Conservation (phyloP, 2,113 vertebrate genomes). For the Thamnophis sirtalis region DNA sequence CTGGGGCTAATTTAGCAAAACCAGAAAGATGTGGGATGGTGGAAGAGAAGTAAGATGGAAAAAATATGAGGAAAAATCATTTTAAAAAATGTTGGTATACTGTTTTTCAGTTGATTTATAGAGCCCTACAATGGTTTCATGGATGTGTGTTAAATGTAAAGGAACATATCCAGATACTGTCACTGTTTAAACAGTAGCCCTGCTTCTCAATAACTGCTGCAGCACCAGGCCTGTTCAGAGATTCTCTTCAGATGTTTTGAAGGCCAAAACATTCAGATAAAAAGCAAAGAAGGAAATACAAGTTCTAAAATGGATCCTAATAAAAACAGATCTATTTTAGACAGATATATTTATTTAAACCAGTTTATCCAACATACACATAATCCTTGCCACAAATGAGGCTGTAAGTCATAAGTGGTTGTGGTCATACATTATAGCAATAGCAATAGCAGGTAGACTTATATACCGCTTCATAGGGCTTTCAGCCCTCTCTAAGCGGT, state of each 20-base stretch:
- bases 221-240: not conserved
- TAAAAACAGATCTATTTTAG: not conserved
- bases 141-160: not conserved
- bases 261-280: not conserved
- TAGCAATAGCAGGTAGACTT: no score
- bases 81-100: not conserved
- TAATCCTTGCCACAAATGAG: no score
- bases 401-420: no score
- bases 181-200: not conserved
- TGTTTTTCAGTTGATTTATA: not conserved
- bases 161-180: not conserved
- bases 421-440: no score
- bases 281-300: not conserved
- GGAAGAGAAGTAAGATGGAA: not conserved
- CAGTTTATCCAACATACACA: not conserved
- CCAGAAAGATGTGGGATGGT: not conserved
- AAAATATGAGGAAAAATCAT: not conserved
- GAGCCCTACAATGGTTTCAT: not conserved
- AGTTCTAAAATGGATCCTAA: not conserved
- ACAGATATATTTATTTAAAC: not conserved
- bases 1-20: conserved; percentile 7
- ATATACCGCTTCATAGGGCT: no score
- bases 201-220: not conserved
- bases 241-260: not conserved
- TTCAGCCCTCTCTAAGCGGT: no score